Base-by-base conservation (phyloP, 2,888 invertebrate genomes). In the Formica aserva region DNA sequence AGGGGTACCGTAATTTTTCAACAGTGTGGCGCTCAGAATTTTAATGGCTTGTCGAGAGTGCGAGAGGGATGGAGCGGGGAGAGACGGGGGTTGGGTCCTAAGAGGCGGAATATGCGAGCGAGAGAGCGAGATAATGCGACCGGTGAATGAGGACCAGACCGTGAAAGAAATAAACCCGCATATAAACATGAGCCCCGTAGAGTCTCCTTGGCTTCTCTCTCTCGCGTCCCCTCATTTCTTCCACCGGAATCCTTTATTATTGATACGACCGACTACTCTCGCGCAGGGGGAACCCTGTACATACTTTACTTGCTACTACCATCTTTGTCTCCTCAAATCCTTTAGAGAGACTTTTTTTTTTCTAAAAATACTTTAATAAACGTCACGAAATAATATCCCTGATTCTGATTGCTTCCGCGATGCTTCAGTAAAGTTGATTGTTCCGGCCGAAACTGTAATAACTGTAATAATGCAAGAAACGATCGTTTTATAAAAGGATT, bases 131-230 rank as follows among this genome's bases (percentile, higher is more conserved):
- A 87, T 85, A 87, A 87, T 82, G 78, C 85, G 86, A 85, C 78
- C 86, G 72, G 87, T 89, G 88, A 91, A 90, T 89, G 88, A 90
- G 88, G 87, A 83, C 86, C 87, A 86, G 87, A 87, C 87, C 87
- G 83, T 90, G 87, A 89, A 90, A 88, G 89, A 90, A 91, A 91
- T 90, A 90, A 91, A 90, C 83, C 86, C 87, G 88, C 90, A 91
- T 91, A 91, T 90, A 91, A 91, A 90, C 91, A 91, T 90, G 89
- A 90, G 87, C 29, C 57, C 57, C 32, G 45, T 45, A 71, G 69
- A 84, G 81, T 67, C 60, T 57, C 62, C 57, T 66, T 81, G 63
- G 38, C 71, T 76, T 66, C 57, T 72, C 81, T 66, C 63, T 80
- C 66, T 84, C 26, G 48, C 41, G 8, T 13, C 22, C 15, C 35